Evolutionary conservation across 2,888 invertebrate genomes (phyloP).

Genomic region (Drosophila mettleri): DNA sequence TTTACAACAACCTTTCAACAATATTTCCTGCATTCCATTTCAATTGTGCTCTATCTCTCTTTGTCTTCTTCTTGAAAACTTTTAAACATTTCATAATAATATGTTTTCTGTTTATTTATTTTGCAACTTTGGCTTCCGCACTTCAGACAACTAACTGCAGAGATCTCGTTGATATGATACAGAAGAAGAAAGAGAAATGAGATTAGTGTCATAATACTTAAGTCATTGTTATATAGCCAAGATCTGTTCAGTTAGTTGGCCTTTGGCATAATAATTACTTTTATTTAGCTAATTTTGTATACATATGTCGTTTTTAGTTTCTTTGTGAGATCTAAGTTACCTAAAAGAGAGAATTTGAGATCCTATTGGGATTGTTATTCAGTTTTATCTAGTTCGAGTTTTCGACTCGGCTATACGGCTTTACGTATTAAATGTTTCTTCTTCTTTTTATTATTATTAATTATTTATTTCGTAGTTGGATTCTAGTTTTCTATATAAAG

Average conservation of each 20-base stretch:
- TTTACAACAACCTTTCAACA: constrained; percentile 42
- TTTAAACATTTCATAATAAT: constrained; percentile 55
- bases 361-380: background rate
- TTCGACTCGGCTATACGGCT: constrained; percentile 33
- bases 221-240: background rate
- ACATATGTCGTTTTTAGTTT: background rate
- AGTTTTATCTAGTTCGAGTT: background rate
- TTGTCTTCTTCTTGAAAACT: constrained; percentile 39
- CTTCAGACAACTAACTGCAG: constrained; percentile 17
- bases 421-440: constrained; percentile 42
- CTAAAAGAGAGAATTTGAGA: constrained; percentile 9
- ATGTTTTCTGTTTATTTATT: constrained; percentile 6
- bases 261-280: background rate
- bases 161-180: constrained; percentile 37
- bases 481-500: constrained; percentile 7
- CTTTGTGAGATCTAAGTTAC: constrained; percentile 5
- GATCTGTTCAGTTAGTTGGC: constrained; percentile 15
- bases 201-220: background rate
- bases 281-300: constrained; percentile 32
- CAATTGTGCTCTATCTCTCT: constrained; percentile 14
- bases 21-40: constrained; percentile 48
- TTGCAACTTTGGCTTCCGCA: constrained; percentile 16
- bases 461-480: background rate
- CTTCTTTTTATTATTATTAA: background rate
- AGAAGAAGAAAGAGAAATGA: background rate